A percentile compares a stretch with the other conserved stretches of the same genome.
Conservation (phyloP, 2,113 vertebrate genomes). For the Rafetus swinhoei region DNA sequence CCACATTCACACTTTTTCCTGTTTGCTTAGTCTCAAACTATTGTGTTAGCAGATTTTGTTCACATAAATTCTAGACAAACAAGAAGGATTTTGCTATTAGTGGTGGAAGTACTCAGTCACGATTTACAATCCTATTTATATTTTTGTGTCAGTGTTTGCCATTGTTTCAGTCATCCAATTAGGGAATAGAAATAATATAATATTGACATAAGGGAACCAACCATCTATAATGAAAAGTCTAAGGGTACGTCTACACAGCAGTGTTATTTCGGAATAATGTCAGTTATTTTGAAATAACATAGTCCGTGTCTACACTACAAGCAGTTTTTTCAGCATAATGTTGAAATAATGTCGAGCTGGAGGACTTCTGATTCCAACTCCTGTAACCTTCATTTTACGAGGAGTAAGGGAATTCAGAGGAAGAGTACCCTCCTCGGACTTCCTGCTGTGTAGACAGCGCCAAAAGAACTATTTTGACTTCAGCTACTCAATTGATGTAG, state of each 20-base stretch:
- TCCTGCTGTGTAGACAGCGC: too few relatives aligned
- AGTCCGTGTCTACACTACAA: too few relatives aligned
- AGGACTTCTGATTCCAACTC: too few relatives aligned
- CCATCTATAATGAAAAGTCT: neutral
- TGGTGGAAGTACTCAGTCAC: neutral
- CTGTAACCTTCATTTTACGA: too few relatives aligned
- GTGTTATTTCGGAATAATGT: too few relatives aligned
- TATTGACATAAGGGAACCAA: neutral
- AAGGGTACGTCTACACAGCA: neutral
- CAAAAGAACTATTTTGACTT: too few relatives aligned
- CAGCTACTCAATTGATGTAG: too few relatives aligned
- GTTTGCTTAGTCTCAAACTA: neutral
- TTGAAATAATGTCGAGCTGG: too few relatives aligned
- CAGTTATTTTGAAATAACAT: too few relatives aligned
- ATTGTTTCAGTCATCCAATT: neutral
- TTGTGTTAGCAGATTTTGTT: neutral
- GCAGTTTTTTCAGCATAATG: too few relatives aligned
- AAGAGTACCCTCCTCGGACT: too few relatives aligned
- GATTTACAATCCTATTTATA: neutral
- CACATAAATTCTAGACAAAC: neutral
- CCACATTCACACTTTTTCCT: neutral
- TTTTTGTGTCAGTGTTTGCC: neutral
- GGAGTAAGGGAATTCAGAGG: too few relatives aligned
- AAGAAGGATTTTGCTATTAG: neutral
- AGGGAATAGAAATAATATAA: neutral